phyloP scores from a whole-genome alignment of 2,888 invertebrate genomes.

The Volucella inflata region DNA sequence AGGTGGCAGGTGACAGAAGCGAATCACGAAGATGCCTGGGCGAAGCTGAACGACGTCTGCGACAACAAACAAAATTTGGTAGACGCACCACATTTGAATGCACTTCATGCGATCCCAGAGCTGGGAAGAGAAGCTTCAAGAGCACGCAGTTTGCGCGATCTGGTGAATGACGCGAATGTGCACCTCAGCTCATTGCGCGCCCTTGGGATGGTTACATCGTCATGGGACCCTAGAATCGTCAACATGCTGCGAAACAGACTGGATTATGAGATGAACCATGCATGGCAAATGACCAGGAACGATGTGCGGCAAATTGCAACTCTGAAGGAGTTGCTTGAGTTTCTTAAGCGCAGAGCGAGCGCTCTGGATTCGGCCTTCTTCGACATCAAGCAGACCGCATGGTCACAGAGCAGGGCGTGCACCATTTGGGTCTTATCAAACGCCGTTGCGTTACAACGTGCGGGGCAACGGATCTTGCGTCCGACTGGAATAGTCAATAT shows the following conservation, averaged over 20 bases:
- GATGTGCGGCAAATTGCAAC: constrained; percentile 18
- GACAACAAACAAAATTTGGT: constrained; percentile 29
- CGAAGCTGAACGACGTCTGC: constrained; percentile 5
- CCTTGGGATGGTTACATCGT: background rate
- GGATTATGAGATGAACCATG: constrained; percentile 27
- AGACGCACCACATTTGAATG: constrained; percentile 20
- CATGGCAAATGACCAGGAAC: constrained; percentile 29
- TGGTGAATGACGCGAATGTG: constrained; percentile 15
- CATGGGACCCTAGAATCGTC: constrained; percentile 13
- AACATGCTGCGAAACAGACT: constrained; percentile 23
- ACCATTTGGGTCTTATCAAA: too few species aligned
- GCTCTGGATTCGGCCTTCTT: constrained; percentile 24
- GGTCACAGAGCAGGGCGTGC: too few species aligned
- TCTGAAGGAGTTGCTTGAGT: constrained; percentile 5
- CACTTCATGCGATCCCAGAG: constrained; percentile 15
- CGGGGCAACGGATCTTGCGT: too few species aligned
- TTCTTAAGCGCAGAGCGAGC: constrained; percentile 9
- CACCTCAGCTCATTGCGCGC: constrained; percentile 8
- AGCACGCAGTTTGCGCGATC: background rate
- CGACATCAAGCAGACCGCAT: too few species aligned
- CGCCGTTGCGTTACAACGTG: too few species aligned
- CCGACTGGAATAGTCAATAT: too few species aligned
- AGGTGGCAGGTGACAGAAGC: constrained; percentile 31
- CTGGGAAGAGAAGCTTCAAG: background rate
- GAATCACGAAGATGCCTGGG: constrained; percentile 15